Conservation (phyloP, 2,797 vertebrate genomes). For the Smutsia gigantea region DNA sequence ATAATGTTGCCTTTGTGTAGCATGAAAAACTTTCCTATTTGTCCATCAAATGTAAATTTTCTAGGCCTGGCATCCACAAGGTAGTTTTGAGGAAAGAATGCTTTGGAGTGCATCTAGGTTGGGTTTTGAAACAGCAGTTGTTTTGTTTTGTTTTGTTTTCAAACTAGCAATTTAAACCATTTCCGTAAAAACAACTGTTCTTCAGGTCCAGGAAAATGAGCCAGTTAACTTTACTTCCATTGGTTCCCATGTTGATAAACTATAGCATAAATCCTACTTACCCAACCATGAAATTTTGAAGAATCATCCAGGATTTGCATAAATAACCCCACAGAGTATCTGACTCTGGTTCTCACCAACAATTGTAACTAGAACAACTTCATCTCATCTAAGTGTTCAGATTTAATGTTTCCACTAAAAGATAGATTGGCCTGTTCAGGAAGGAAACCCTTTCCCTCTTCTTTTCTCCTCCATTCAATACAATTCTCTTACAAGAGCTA, state of each 20-base stretch:
- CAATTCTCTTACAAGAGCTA: background rate
- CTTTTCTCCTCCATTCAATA: too few species aligned
- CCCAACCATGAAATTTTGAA: background rate
- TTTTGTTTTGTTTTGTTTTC: background rate
- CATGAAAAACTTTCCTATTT: conserved; percentile 61
- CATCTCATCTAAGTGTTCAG: background rate
- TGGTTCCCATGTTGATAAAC: background rate
- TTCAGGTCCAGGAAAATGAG: conserved; percentile 9
- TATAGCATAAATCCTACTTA: background rate
- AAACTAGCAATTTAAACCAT: background rate
- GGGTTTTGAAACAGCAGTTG: conserved; percentile 16
- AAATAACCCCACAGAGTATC: background rate
- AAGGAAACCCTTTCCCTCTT: background rate
- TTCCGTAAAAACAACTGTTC: background rate
- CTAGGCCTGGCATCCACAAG: background rate
- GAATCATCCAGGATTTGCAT: background rate
- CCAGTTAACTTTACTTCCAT: background rate
- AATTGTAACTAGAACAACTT: background rate
- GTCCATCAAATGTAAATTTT: conserved; percentile 58
- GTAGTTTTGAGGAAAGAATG: conserved; percentile 40
- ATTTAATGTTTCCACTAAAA: background rate
- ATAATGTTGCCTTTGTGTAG: conserved; percentile 75
- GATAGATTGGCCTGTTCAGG: background rate
- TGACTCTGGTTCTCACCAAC: background rate
- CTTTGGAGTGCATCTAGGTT: conserved; percentile 10